Evolutionary conservation across 2,113 vertebrate species (phyloP).

Genomic region (Tragelaphus scriptus): DNA sequence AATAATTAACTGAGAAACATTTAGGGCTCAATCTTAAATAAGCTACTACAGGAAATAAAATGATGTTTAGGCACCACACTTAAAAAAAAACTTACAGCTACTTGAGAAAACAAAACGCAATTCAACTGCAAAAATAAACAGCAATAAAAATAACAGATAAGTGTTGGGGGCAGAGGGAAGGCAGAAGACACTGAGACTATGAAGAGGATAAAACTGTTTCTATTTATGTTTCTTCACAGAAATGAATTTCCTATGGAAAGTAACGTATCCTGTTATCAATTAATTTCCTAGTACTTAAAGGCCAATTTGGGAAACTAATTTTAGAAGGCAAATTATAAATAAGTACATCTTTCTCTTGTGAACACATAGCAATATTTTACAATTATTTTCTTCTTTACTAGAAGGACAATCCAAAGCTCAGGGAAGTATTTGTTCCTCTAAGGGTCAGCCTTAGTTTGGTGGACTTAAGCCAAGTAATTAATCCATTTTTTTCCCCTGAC

Average conservation of each 20-base stretch:
- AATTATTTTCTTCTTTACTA: conserved; percentile 41
- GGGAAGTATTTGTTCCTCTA: conserved; percentile 57
- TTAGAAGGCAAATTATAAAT: not conserved
- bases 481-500: not conserved
- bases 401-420: conserved; percentile 39
- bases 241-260: not conserved
- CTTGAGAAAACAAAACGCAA: not conserved
- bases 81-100: not conserved
- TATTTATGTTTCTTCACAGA: not conserved
- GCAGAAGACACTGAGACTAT: not conserved
- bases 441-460: conserved; percentile 31
- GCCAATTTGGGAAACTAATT: not conserved
- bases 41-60: not conserved
- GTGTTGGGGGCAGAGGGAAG: not conserved
- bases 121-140: not conserved
- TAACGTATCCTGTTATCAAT: not conserved
- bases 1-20: not conserved
- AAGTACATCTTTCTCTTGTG: conserved; percentile 41
- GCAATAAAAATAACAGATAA: not conserved
- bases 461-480: conserved; percentile 2
- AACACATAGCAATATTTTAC: conserved; percentile 55
- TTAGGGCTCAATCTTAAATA: not conserved
- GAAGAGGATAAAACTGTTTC: not conserved
- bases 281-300: not conserved
- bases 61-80: not conserved